Percentiles rank a stretch among this genome's conserved stretches.
phyloP scores from a whole-genome alignment of 2,113 vertebrate genomes.

The Phalacrocorax brasilianus region DNA sequence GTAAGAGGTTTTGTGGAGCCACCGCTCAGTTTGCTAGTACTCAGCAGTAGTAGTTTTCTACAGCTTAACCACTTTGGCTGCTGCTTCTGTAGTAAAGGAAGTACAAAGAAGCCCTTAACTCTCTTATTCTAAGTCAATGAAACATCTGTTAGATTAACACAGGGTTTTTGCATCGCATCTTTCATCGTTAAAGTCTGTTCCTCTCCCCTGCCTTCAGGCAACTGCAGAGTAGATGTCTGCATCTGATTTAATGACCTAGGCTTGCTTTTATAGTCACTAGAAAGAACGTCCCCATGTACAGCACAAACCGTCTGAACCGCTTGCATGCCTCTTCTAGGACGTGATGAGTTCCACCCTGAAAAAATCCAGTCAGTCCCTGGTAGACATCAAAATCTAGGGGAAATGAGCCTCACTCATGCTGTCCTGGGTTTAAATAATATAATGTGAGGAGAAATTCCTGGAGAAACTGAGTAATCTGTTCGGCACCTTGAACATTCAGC shows the following conservation, averaged over 20 bases:
- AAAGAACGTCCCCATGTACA: not conserved
- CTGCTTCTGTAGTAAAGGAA: not conserved
- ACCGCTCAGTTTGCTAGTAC: not conserved
- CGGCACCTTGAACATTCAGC: not conserved
- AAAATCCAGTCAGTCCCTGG: not conserved
- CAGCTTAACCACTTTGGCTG: not conserved
- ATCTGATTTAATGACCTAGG: not conserved
- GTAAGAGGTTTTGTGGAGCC: not conserved
- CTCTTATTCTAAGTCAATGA: not conserved
- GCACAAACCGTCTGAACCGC: not conserved
- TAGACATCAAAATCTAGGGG: not conserved
- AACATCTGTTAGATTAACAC: not conserved
- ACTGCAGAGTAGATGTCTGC: not conserved
- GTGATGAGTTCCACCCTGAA: not conserved
- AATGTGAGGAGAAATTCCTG: not conserved
- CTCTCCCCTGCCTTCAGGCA: not conserved
- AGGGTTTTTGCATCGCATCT: not conserved
- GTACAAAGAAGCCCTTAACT: not conserved
- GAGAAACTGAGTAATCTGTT: not conserved
- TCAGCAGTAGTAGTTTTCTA: not conserved
- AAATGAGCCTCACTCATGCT: not conserved
- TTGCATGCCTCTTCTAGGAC: not conserved
- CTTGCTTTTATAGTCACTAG: not conserved
- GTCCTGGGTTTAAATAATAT: not conserved
- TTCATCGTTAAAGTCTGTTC: not conserved